Base-by-base conservation (phyloP, 2,113 vertebrate genomes). In the Syngnathoides biaculeatus region DNA sequence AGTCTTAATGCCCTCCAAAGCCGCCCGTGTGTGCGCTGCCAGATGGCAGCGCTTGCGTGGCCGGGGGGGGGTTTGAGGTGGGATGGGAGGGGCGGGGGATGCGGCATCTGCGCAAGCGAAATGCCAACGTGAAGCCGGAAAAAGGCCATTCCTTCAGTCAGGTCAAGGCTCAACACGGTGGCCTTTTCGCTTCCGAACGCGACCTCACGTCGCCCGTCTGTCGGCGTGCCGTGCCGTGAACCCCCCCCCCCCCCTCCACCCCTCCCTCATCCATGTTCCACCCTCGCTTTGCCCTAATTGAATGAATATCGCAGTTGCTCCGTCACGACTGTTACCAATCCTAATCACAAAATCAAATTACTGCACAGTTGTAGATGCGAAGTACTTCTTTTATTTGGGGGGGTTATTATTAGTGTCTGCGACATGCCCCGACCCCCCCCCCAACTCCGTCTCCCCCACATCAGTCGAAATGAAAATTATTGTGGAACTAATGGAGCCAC, bases 261-360 rank as follows among this genome's bases (percentile, higher is more conserved):
- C 3, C 4, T 15, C 45, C 14, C 45, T 20, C 47, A 8, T 35
- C 1, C 30, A 6, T 35, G 30, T 35, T 6, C 30, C 30, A 35
- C 30, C 57, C 66, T 22, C 57, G 47, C 75, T 85, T 57, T 67
- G 56, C 79, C 73, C 81, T 87, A 89, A 92, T 89, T 87, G 79
- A 89, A 89, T 80, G 71, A 84, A 82, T 82, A 89, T 73, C 79
- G 77, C 78, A 39, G 61, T 71, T 79, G 84, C 79, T 74, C 69
- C 71, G 78, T 84, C 70, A 64, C 79, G 75, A 87, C 82, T 88
- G 84, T 87, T 82, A 68, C 77, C 79, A 83, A 87, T 86, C 88
- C 79, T 86, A 88, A 89, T 92, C 87, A 85, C 73, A 87, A 91
- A 90, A 91, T 91, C 87, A 75, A 88, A 92, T 91, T 89, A 88